Evolutionary conservation across 2,797 vertebrate species (phyloP).

Genomic region (Cottoperca gobio): DNA sequence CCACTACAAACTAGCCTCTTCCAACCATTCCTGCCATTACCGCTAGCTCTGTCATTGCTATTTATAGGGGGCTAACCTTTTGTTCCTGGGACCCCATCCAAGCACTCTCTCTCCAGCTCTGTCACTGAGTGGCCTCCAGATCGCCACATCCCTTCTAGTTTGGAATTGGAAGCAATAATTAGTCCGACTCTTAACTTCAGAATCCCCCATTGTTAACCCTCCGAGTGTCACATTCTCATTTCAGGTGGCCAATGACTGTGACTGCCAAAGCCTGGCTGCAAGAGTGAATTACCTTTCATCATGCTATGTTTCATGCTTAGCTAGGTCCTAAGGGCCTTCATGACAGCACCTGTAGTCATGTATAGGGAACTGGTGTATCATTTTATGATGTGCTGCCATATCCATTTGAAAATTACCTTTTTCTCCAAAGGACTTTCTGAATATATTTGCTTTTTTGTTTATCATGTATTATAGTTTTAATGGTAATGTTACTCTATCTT

Average conservation of each 20-base stretch:
- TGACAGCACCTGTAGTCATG: constrained; percentile 12
- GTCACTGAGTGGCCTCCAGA: constrained; percentile 68
- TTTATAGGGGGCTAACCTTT: constrained; percentile 84
- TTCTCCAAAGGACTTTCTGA: neutral
- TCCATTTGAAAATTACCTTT: neutral
- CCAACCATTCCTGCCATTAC: constrained; percentile 53
- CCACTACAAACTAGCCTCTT: constrained; percentile 50
- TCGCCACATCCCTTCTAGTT: constrained; percentile 62
- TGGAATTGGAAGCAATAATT: constrained; percentile 75
- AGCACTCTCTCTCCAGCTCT: constrained; percentile 63
- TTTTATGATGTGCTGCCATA: neutral
- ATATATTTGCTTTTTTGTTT: neutral
- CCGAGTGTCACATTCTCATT: constrained; percentile 52
- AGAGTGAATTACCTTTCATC: constrained; percentile 54
- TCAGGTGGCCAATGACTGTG: constrained; percentile 55
- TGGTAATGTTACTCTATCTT: neutral
- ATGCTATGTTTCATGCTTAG: constrained; percentile 43
- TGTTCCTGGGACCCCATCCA: constrained; percentile 72
- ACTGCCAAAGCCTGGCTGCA: constrained; percentile 49
- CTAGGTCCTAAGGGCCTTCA: constrained; percentile 37
- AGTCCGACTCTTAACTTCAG: constrained; percentile 73
- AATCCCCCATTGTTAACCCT: constrained; percentile 74
- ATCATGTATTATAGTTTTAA: neutral
- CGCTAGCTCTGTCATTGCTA: constrained; percentile 63
- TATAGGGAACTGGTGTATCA: neutral